These are phyloP conservation scores for Sturmia bella DNA, from an alignment of 2,888 invertebrate species.

Conservation along the genomic window DNA sequence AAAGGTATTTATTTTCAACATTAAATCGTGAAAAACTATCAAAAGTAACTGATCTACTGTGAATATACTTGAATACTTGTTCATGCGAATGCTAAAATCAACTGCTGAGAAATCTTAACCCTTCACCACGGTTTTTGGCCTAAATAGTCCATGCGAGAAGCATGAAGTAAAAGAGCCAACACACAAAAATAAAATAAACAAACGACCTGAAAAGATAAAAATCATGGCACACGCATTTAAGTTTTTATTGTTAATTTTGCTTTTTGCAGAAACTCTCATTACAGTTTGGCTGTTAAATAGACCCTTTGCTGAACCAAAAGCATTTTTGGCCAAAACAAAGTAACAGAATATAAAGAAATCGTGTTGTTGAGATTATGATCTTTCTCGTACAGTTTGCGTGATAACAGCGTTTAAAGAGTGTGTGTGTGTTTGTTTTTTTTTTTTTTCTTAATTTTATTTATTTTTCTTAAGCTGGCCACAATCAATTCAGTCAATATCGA, in stretches of 20 bases:
- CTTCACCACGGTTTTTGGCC: constrained; percentile 35
- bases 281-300: constrained; percentile 5
- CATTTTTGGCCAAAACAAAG: constrained; percentile 52
- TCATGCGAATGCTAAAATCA: constrained; percentile 10
- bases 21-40: constrained; percentile 67
- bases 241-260: constrained; percentile 45
- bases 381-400: constrained; percentile 65
- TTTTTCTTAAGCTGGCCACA: constrained; percentile 59
- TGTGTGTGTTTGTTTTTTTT: constrained; percentile 6
- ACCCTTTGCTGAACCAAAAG: constrained; percentile 47
- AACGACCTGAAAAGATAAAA: constrained; percentile 57
- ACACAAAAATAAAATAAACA: no score
- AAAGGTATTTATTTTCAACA: constrained; percentile 62
- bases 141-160: constrained; percentile 39
- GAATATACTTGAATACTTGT: constrained; percentile 37
- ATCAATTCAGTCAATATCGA: constrained; percentile 64
- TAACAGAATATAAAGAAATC: constrained; percentile 55
- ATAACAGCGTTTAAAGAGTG: constrained; percentile 59
- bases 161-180: neutral
- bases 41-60: constrained; percentile 64
- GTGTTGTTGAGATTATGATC: constrained; percentile 66
- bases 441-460: constrained; percentile 15
- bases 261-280: constrained; percentile 16
- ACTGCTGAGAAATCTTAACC: constrained; percentile 53
- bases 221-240: constrained; percentile 66